These are phyloP conservation scores for Coptodon bakossiorum DNA, from an alignment of 2,113 vertebrate species.

Conservation along the genomic window DNA sequence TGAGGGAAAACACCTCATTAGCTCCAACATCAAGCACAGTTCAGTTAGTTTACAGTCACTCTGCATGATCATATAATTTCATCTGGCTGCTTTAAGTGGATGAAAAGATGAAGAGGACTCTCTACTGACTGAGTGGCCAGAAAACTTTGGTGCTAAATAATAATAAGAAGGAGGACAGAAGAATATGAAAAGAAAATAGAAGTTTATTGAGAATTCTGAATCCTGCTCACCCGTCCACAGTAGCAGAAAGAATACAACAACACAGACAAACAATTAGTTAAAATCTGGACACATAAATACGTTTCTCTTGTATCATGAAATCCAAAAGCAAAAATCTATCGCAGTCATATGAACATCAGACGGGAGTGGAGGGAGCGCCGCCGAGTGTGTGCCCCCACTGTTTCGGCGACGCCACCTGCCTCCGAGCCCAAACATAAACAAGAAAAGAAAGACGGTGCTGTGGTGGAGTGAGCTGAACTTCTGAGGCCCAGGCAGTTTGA, in stretches of 20 bases:
- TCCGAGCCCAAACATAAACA: constrained; percentile 40
- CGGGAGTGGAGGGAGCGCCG: not conserved
- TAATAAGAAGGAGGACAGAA: not conserved
- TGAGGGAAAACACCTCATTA: not conserved
- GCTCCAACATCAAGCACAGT: not conserved
- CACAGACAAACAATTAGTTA: constrained; percentile 40
- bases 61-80: not conserved
- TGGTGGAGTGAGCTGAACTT: constrained; percentile 32
- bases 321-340: constrained; percentile 3
- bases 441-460: constrained; percentile 24
- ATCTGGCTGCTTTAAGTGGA: not conserved
- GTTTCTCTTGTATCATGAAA: constrained; percentile 36
- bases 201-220: constrained; percentile 77
- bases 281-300: constrained; percentile 57
- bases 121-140: constrained; percentile 1
- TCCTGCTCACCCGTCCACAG: constrained; percentile 63
- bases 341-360: constrained; percentile 15
- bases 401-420: constrained; percentile 16
- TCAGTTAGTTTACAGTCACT: not conserved
- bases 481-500: not conserved
- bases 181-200: constrained; percentile 72
- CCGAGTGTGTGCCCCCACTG: not conserved
- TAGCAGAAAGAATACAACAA: constrained; percentile 49
- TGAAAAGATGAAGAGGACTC: not conserved
- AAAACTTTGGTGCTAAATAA: not conserved